Evolutionary conservation across 64 coral and sea anemone genomes (phyloP).

Genomic region (Exaiptasia diaphana): DNA sequence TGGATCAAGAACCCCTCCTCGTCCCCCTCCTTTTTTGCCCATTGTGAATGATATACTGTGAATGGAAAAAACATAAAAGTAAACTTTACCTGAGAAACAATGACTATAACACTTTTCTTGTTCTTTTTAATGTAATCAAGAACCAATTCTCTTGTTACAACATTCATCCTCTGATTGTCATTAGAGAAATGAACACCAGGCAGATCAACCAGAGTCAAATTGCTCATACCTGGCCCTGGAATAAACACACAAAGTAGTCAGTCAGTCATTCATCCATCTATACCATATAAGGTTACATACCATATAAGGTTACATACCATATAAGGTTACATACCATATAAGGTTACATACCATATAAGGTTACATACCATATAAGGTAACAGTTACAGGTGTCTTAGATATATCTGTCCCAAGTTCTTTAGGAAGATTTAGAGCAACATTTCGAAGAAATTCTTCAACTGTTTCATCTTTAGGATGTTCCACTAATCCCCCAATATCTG

Average conservation of each 20-base stretch:
- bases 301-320: conserved; percentile 28
- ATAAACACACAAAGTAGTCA: not conserved
- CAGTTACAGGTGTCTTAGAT: conserved; percentile 69
- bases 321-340: conserved; percentile 51
- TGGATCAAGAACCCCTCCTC: not conserved
- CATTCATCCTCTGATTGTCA: conserved; percentile 64
- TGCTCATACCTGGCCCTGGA: conserved; percentile 64
- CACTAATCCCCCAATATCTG: conserved; percentile 11
- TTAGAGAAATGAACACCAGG: conserved; percentile 84
- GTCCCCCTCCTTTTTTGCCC: not conserved
- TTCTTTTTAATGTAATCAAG: conserved; percentile 81
- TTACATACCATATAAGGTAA: conserved; percentile 55
- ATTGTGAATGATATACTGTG: not conserved
- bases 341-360: not conserved
- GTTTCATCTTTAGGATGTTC: conserved; percentile 45
- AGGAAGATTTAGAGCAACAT: conserved; percentile 26
- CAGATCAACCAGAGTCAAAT: conserved; percentile 75
- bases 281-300: too few species aligned
- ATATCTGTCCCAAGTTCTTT: conserved; percentile 61
- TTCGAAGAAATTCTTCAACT: conserved; percentile 53
- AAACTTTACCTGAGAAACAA: conserved; percentile 60
- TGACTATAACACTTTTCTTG: conserved; percentile 76
- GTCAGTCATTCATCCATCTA: too few species aligned
- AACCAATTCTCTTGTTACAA: conserved; percentile 49
- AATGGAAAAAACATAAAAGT: not conserved